Evolutionary conservation across 2,888 invertebrate genomes (phyloP).

Genomic region (Callinectes sapidus): DNA sequence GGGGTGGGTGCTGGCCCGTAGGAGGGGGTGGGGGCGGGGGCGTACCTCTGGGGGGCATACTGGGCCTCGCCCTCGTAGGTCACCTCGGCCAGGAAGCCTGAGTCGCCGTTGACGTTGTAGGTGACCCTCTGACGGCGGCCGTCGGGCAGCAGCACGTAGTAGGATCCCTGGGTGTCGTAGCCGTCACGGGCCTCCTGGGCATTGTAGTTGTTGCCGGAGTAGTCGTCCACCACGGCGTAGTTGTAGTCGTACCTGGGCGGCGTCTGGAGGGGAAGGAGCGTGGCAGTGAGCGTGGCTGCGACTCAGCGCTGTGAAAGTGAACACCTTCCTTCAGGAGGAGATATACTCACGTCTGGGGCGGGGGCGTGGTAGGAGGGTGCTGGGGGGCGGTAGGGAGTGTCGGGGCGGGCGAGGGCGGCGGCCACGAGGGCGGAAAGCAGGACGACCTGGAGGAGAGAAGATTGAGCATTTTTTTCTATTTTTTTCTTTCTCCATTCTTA

Average conservation of each 20-base stretch:
- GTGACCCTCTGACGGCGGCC: not conserved
- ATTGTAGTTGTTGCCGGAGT: slow-evolving; percentile 61
- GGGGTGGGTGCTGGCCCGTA: slow-evolving; percentile 11
- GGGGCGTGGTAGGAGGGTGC: slow-evolving; percentile 41
- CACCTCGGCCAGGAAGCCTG: slow-evolving; percentile 52
- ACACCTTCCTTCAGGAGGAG: not conserved
- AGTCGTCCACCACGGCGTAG: slow-evolving; percentile 64
- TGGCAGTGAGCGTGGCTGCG: slow-evolving; percentile 12
- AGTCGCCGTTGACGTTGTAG: slow-evolving; percentile 43
- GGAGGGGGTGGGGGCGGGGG: not conserved
- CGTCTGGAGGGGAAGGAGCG: slow-evolving; percentile 13
- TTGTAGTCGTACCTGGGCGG: slow-evolving; percentile 64
- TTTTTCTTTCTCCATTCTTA: no score
- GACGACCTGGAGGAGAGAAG: not conserved
- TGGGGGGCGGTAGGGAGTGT: not conserved
- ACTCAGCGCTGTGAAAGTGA: not conserved
- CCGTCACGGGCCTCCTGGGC: slow-evolving; percentile 3
- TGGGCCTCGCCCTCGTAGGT: not conserved
- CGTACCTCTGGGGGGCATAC: not conserved
- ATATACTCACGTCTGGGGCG: slow-evolving; percentile 32
- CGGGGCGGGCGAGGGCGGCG: slow-evolving; percentile 11
- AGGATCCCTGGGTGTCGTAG: slow-evolving; percentile 28
- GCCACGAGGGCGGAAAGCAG: not conserved
- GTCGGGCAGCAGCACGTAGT: slow-evolving; percentile 28
- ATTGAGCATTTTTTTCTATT: no score